Base-by-base conservation (phyloP, 2,113 vertebrate genomes). In the Entelurus aequoreus region DNA sequence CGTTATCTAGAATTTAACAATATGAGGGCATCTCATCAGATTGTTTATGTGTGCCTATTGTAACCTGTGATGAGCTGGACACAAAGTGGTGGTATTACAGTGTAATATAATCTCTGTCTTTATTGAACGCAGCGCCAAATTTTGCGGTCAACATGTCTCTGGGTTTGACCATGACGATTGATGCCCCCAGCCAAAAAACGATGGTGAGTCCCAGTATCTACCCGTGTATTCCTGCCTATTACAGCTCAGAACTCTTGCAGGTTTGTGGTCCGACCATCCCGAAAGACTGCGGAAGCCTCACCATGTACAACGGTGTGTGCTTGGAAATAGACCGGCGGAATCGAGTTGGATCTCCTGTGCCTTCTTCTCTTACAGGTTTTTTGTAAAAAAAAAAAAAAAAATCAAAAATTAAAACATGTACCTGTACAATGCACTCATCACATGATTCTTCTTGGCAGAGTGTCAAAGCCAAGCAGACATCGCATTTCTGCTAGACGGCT, bases 401-500 rank as follows among this genome's bases (percentile, higher is more conserved):
- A 28, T 28, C 2, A 28, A 28, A 3, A 28, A 3, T 28, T 28
- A 0, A 3, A 28, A 10, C 10, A 44, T 8, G 28, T n/a, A 1
- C 6, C 5, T 15, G 6, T 16, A n/a, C 48, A 1, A 48, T 14
- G 16, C 16, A 35, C 16, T 28, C 51, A 19, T 16, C 50, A 47
- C 47, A 0, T 51, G 38, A 4, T 74, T 36, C 8, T 66, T 28
- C 57, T 47, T 61, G 16, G 66, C 75, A 91, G 90, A 76, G 1
- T 91, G 89, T 42, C 69, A 7, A 16, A 10, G 4, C 6, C 2
- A 50, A 61, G 71, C 80, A 47, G 90, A 90, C 48, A 88, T 90
- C 14, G 88, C 84, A 6, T 88, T 90, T 76, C 73, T 91, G 4
- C 46, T 90, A 63, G 89, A 91, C 54, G 88, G 89, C 11, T 90